A percentile compares a stretch with the other conserved stretches of the same genome.
These are phyloP conservation scores for Siderastrea siderea DNA, from an alignment of 92 coral and sea anemone genomes.

Conservation along the genomic window DNA sequence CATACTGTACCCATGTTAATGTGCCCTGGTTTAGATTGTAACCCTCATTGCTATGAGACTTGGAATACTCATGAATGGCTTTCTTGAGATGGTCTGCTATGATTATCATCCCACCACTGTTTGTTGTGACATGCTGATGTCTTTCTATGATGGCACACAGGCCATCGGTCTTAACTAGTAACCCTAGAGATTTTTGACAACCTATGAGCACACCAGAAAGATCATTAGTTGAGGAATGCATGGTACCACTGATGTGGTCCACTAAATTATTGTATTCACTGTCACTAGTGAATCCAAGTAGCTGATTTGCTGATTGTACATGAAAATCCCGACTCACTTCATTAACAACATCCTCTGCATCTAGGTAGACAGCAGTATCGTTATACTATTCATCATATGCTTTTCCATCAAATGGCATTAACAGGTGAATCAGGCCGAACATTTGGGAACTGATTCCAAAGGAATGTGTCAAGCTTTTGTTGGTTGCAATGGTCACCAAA, in stretches of 20 bases:
- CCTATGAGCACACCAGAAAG: slow-evolving; percentile 42
- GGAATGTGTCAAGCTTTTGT: slow-evolving; percentile 17
- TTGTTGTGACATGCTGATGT: slow-evolving; percentile 11
- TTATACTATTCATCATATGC: slow-evolving; percentile 37
- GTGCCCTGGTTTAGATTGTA: slow-evolving; percentile 17
- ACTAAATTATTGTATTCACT: slow-evolving; percentile 20
- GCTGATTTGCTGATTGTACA: slow-evolving; percentile 21
- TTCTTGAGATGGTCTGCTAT: slow-evolving; percentile 18
- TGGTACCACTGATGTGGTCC: slow-evolving; percentile 11
- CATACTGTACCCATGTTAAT: slow-evolving; percentile 12
- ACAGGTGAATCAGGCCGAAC: slow-evolving; percentile 18
- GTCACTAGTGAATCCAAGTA: slow-evolving; percentile 30
- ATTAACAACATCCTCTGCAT: slow-evolving; percentile 54
- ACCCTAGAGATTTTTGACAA: slow-evolving; percentile 16
- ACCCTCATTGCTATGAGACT: neutral
- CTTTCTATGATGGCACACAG: slow-evolving; percentile 27
- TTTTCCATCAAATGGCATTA: slow-evolving; percentile 55
- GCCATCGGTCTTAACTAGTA: slow-evolving; percentile 27
- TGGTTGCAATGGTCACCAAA: slow-evolving; percentile 35
- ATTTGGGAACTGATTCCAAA: slow-evolving; percentile 39
- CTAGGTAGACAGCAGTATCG: slow-evolving; percentile 32
- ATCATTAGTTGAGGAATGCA: neutral
- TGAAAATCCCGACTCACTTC: slow-evolving; percentile 13
- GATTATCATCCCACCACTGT: slow-evolving; percentile 14
- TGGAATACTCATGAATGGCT: slow-evolving; percentile 9